Percentiles rank a stretch among this genome's conserved stretches.
phyloP scores from a whole-genome alignment of 1,140 invertebrate genomes.

The Lasaia peninsularis region DNA sequence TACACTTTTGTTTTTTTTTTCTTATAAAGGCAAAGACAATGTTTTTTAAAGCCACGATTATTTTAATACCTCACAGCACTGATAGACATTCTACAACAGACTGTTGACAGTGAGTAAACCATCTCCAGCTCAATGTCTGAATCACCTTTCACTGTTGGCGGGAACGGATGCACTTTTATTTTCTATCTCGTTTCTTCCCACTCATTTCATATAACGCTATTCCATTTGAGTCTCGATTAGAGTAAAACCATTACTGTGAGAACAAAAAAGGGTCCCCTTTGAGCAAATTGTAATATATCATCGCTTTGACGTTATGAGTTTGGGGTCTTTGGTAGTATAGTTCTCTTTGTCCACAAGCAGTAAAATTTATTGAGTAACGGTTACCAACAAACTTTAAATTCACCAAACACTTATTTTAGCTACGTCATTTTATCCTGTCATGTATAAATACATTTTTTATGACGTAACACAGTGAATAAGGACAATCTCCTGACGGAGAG shows the following conservation, averaged over 20 bases:
- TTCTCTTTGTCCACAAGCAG: slow-evolving; percentile 56
- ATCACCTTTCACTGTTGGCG: slow-evolving; percentile 63
- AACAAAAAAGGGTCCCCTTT: slow-evolving; percentile 77
- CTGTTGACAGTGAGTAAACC: slow-evolving; percentile 65
- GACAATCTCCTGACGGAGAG: no score
- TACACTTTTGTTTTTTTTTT: background rate
- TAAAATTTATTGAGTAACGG: slow-evolving; percentile 68
- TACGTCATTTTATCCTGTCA: background rate
- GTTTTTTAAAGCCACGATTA: background rate
- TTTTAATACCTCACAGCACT: slow-evolving; percentile 32
- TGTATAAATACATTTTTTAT: background rate
- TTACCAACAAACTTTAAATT: slow-evolving; percentile 25
- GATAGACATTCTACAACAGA: slow-evolving; percentile 49
- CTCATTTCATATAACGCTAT: slow-evolving; percentile 26
- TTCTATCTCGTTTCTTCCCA: slow-evolving; percentile 34
- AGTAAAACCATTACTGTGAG: slow-evolving; percentile 70
- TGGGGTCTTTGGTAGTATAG: slow-evolving; percentile 54
- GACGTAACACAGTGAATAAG: background rate
- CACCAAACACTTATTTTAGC: background rate
- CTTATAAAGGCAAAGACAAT: background rate
- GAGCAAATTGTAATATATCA: slow-evolving; percentile 76
- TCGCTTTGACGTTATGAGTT: slow-evolving; percentile 66
- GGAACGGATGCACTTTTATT: slow-evolving; percentile 56
- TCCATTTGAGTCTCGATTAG: slow-evolving; percentile 55
- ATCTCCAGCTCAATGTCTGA: slow-evolving; percentile 55